Base-by-base conservation (phyloP, 2,797 vertebrate species). In the Acomys russatus region DNA sequence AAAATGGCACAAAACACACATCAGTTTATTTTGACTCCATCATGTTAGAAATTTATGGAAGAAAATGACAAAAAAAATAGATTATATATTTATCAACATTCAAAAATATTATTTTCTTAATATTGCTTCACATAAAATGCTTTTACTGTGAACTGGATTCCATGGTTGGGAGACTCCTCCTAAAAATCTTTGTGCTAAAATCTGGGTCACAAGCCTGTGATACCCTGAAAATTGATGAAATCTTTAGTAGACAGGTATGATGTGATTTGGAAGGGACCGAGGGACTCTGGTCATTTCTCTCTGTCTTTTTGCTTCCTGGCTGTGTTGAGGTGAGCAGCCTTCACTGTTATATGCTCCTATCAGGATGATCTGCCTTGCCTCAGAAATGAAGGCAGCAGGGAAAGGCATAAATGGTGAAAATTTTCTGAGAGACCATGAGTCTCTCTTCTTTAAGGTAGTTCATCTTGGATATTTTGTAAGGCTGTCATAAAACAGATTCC, bases 51-150 rank as follows among this genome's bases (percentile, higher is more conserved):
- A 78, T 20, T 82, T n/a, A 82, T 33, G 3, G 9, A 92, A 79
- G 23, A 87, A 94, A 88, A 94, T 71, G 79, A 80, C 11, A 23
- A 14, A n/a, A n/a, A 92, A 86, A 88, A 44, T 54, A 35, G 35
- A 22, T 93, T 3, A 76, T 1, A 51, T n/a, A 2, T 33, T 70
- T 61, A 85, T 49, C 38, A 84, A 84, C 0, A 56, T 20, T 8
- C n/a, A 23, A 25, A 68, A 68, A 71, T 74, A 12, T 61, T 88
- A 71, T 63, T 91, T 61, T 4, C 14, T 96, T 95, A 74, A 23
- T 44, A 23, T 44, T 64, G 4, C 80, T 95, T 6, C 35, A 76
- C 56, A 51, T 68, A 90, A 84, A 93, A 28, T 61, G 44, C 18
- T 92, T 88, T 91, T 66, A 92, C 64, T 93, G 59, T 54, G 66